Evolutionary conservation across 2,797 vertebrate genomes (phyloP), one percentile per base, ranked within the genome.

Genomic region (Hozukius guyotensis): DNA sequence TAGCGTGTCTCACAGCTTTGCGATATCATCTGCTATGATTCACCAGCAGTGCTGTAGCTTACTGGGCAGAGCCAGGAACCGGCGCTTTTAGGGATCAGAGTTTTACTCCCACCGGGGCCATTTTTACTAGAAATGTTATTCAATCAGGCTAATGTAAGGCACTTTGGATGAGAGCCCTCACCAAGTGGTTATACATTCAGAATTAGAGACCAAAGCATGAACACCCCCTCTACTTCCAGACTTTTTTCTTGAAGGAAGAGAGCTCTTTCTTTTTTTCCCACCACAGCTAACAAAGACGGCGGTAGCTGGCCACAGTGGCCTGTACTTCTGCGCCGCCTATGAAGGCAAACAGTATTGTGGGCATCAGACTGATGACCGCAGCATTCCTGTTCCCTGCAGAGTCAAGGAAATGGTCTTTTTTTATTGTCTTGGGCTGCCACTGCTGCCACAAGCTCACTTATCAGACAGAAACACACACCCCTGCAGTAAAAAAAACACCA

Each of bases 331-430:
- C 36, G 74, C 31, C 0, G 10, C 64, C 68, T 32, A 60, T 63
- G 71, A 65, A 78, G 52, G 61, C 16, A 9, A 62, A 20, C 52
- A 32, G 6, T 65, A 71, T 84, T 67, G 72, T 77, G 68, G 77
- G 42, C 55, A 72, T 79, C 65, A 72, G 83, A 88, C 27, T 84
- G 87, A 94, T 82, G 87, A 87, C 81, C 73, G 10, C 79, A 87
- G 90, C 77, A 72, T 77, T 86, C 53, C 49, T 59, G 20, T 13
- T 90, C 80, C 78, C 77, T 60, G 71, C 82, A 77, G 79, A 73
- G 67, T 59, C 62, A 65, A 59, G 59, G 20, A 77, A 42, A 84
- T 64, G 18, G 31, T 4, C 42, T 82, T 76, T 84, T 83, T 83
- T 81, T 75, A 63, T 76, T 72, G 83, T 81, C 52, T 75, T 31